Conservation (phyloP, 2,113 vertebrate species). For the Oryzias celebensis region DNA sequence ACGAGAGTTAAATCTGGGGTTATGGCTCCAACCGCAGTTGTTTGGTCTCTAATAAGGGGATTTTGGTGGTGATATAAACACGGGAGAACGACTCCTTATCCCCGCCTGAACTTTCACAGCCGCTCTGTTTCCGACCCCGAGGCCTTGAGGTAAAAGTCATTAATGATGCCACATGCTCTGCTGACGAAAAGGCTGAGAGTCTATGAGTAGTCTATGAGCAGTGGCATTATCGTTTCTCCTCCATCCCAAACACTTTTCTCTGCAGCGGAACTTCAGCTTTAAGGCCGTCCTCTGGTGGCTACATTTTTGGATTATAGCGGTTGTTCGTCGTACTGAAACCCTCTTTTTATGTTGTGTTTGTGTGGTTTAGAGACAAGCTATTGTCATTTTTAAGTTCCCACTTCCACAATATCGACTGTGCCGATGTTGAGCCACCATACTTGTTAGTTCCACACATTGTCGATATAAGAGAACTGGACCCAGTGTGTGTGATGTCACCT, state of each 20-base stretch:
- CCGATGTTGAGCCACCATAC: too few species aligned
- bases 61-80: slow-evolving; percentile 62
- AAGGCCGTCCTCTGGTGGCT: too few species aligned
- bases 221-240: slow-evolving; percentile 2
- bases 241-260: slow-evolving; percentile 18
- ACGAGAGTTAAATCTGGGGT: slow-evolving; percentile 72
- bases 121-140: slow-evolving; percentile 22
- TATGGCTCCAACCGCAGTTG: slow-evolving; percentile 63
- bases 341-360: too few species aligned
- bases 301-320: too few species aligned
- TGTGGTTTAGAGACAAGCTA: too few species aligned
- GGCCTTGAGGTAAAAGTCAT: slow-evolving; percentile 32
- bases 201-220: slow-evolving; percentile 20
- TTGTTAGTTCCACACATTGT: too few species aligned
- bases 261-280: not conserved
- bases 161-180: slow-evolving; percentile 52
- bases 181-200: slow-evolving; percentile 34
- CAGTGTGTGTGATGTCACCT: too few species aligned
- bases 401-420: too few species aligned
- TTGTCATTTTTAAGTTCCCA: too few species aligned
- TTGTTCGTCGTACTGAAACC: too few species aligned
- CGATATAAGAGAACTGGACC: too few species aligned
- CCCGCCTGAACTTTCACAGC: slow-evolving; percentile 44
- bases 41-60: slow-evolving; percentile 69
- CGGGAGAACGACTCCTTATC: slow-evolving; percentile 56